Conservation (phyloP, 2,797 vertebrate species). For the Argya squamiceps region DNA sequence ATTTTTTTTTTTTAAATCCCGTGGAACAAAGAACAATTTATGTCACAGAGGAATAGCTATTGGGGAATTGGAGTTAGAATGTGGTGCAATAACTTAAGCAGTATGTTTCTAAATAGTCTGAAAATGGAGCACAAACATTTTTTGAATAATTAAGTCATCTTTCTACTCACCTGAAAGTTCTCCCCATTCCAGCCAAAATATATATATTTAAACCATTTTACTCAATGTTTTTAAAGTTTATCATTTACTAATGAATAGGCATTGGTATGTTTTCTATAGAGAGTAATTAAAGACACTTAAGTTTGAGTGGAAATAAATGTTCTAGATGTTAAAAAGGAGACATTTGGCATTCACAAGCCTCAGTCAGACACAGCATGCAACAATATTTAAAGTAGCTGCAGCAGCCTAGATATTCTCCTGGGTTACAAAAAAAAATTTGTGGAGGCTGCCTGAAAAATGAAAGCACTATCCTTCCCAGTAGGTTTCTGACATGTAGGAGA, state of each 20-base stretch:
- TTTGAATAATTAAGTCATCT: background rate
- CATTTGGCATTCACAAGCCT: background rate
- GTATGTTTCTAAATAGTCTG: background rate
- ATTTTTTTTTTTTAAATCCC: background rate
- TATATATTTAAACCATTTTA: background rate
- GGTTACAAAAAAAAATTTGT: background rate
- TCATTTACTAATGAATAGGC: background rate
- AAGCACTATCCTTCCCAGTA: background rate
- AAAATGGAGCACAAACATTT: background rate
- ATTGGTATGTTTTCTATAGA: background rate
- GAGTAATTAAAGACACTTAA: background rate
- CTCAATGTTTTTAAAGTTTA: background rate
- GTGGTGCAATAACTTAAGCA: background rate
- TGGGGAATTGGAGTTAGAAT: background rate
- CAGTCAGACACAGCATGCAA: background rate
- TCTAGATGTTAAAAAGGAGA: background rate
- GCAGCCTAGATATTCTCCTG: background rate
- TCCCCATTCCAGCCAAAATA: background rate
- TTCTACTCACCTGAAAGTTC: background rate
- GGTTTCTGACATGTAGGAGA: background rate
- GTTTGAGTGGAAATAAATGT: background rate
- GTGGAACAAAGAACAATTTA: background rate
- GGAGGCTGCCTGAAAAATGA: background rate
- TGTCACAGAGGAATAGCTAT: background rate
- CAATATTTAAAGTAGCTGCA: background rate